Percentiles rank a stretch among this genome's conserved stretches.
phyloP scores from a whole-genome alignment of 2,113 vertebrate genomes.

The Synodontis membranacea region DNA sequence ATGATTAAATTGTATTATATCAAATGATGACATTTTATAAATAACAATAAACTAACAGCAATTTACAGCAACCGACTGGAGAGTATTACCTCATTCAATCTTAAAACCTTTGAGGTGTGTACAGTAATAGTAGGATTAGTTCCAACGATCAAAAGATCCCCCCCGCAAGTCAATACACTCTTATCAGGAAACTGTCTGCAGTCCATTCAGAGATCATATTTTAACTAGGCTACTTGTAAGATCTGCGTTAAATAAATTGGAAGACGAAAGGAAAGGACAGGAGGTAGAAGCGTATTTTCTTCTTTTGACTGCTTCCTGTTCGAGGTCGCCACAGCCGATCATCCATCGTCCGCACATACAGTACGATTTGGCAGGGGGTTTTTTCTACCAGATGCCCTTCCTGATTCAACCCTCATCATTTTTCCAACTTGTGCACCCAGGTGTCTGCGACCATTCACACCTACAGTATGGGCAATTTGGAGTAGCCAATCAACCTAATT shows the following conservation, averaged over 20 bases:
- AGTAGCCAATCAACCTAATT: too few species aligned
- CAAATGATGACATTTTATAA: not conserved
- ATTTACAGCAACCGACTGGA: not conserved
- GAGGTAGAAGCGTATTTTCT: not conserved
- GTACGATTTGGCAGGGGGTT: too few species aligned
- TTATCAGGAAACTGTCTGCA: not conserved
- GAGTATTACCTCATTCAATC: not conserved
- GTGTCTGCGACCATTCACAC: too few species aligned
- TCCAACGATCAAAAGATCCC: not conserved
- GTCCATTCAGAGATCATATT: not conserved
- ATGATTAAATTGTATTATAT: not conserved
- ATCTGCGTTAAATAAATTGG: not conserved
- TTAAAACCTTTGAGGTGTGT: not conserved
- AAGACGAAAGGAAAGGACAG: not conserved
- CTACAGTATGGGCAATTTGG: too few species aligned
- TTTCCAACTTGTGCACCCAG: too few species aligned
- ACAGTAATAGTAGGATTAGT: not conserved
- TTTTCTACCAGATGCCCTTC: too few species aligned
- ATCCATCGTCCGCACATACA: too few species aligned
- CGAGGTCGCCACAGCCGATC: too few species aligned
- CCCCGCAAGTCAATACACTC: not conserved
- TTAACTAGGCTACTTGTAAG: not conserved
- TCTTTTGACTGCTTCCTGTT: too few species aligned
- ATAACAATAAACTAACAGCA: not conserved
- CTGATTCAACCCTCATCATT: too few species aligned